Conservation (phyloP, 1,140 invertebrate genomes). For the Sarcophaga peregrina region DNA sequence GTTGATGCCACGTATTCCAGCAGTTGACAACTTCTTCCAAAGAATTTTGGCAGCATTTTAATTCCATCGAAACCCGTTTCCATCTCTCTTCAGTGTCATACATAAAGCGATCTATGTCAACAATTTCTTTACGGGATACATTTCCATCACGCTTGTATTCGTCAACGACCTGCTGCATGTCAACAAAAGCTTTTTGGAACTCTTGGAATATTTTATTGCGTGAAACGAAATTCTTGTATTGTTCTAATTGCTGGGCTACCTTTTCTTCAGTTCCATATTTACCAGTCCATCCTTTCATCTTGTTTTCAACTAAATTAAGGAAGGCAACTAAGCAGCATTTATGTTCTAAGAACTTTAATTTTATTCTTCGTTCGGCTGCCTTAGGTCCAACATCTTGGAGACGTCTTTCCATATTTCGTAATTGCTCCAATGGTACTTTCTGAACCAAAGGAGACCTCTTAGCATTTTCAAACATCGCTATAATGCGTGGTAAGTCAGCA, state of each 20-base stretch:
- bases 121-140: conserved; percentile 80
- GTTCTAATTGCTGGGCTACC: conserved; percentile 84
- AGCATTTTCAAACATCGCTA: conserved; percentile 80
- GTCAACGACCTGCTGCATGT: conserved; percentile 91
- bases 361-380: conserved; percentile 81
- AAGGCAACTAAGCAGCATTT: conserved; percentile 93
- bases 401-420: conserved; percentile 82
- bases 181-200: conserved; percentile 90
- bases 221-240: conserved; percentile 92
- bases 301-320: conserved; percentile 88
- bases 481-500: conserved; percentile 79
- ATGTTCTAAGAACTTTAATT: conserved; percentile 89
- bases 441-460: conserved; percentile 72
- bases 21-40: conserved; percentile 88
- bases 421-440: conserved; percentile 79
- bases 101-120: conserved; percentile 85
- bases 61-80: conserved; percentile 89
- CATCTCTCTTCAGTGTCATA: conserved; percentile 87
- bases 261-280: conserved; percentile 89
- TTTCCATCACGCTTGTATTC: conserved; percentile 89
- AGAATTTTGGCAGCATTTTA: conserved; percentile 89
- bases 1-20: conserved; percentile 85
- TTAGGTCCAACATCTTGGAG: conserved; percentile 77
- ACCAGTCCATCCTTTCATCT: conserved; percentile 86
- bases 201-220: conserved; percentile 93